Conservation (phyloP, 2,888 invertebrate genomes). For the Gari tellinella region DNA sequence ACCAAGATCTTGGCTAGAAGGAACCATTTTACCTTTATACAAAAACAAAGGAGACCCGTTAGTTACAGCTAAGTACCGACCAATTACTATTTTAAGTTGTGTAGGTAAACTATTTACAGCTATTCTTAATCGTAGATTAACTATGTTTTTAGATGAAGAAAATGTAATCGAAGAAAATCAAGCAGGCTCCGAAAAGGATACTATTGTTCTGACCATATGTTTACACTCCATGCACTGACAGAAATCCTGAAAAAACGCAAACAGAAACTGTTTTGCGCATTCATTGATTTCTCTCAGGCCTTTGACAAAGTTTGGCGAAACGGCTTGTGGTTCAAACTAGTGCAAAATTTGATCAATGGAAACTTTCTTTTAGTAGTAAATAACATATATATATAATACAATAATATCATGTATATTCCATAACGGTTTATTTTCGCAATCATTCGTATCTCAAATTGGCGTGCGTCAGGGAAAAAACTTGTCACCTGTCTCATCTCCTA, state of each 20-base stretch:
- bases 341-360: slow-evolving; percentile 1
- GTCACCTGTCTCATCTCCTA: background rate
- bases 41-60: slow-evolving; percentile 1
- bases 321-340: background rate
- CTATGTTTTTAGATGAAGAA: slow-evolving; percentile 21
- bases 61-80: background rate
- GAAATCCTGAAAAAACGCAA: background rate
- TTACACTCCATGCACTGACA: slow-evolving; percentile 22
- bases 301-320: slow-evolving; percentile 15
- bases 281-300: no score
- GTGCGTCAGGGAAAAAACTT: background rate
- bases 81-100: slow-evolving; percentile 3
- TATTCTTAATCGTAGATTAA: slow-evolving; percentile 27
- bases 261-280: background rate
- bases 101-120: slow-evolving; percentile 45
- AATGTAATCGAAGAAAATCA: slow-evolving; percentile 38
- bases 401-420: background rate
- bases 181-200: slow-evolving; percentile 29
- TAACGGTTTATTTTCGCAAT: background rate
- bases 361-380: slow-evolving; percentile 8
- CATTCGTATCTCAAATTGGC: slow-evolving; percentile 4
- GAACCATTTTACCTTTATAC: background rate
- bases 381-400: background rate
- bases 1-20: background rate
- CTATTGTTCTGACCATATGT: background rate